phyloP scores from a whole-genome alignment of 2,113 vertebrate species.

The Machaerirhynchus nigripectus region DNA sequence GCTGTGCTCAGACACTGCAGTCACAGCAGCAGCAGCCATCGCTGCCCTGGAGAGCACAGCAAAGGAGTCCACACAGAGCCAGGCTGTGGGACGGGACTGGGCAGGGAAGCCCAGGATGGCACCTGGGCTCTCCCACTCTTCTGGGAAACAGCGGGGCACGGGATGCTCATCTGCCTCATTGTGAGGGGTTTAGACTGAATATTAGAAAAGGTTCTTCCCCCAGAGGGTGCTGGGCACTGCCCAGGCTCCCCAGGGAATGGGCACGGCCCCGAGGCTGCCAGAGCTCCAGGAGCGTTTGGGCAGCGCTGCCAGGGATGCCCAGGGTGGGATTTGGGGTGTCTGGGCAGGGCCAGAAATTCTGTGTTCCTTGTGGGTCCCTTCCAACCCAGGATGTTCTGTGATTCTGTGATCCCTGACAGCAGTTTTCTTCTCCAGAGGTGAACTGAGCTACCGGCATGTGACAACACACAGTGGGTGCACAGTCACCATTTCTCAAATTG shows the following conservation, averaged over 20 bases:
- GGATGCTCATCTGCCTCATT: neutral
- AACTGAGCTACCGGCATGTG: neutral
- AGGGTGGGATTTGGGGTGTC: neutral
- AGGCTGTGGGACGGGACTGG: neutral
- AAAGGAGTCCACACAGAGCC: neutral
- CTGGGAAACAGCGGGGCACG: neutral
- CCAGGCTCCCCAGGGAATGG: neutral
- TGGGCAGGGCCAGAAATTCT: neutral
- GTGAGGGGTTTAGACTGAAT: neutral
- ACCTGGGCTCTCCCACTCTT: neutral
- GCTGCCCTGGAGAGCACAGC: neutral
- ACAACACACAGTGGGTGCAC: neutral
- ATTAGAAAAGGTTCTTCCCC: neutral
- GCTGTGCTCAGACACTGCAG: neutral
- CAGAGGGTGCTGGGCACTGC: neutral
- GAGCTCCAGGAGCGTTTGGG: neutral
- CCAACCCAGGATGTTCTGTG: neutral
- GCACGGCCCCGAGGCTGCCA: neutral
- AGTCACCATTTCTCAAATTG: neutral
- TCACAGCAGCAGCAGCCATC: neutral
- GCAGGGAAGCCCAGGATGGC: neutral
- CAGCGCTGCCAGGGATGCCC: neutral
- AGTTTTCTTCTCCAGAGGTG: neutral
- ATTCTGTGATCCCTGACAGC: neutral
- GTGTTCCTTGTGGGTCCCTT: neutral